A percentile compares a stretch with the other conserved stretches of the same genome.
Conservation (phyloP, 30 jellyfish, hydroid and myxozoan species). For the Nemopilema nomurai region DNA sequence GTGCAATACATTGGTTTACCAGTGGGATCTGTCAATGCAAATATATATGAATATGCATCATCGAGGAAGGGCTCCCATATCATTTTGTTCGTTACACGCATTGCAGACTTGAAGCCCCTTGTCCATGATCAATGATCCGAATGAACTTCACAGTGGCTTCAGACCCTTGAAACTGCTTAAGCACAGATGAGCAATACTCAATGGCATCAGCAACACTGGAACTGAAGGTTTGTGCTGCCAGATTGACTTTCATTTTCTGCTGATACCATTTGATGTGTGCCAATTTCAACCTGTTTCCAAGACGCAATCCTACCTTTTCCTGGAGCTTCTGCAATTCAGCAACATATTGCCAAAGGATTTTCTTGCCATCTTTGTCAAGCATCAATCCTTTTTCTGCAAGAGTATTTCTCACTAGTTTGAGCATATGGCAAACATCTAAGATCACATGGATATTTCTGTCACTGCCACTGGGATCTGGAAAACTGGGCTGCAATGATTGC, state of each 20-base stretch:
- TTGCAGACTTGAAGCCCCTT: slow-evolving; percentile 73
- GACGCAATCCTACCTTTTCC: slow-evolving; percentile 52
- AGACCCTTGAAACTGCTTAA: slow-evolving; percentile 59
- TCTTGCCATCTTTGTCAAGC: slow-evolving; percentile 16
- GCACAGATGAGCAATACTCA: slow-evolving; percentile 41
- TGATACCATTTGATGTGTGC: slow-evolving; percentile 67
- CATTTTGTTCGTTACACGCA: slow-evolving; percentile 31
- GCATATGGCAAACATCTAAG: slow-evolving; percentile 79
- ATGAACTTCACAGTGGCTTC: slow-evolving; percentile 53
- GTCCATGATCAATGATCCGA: slow-evolving; percentile 47
- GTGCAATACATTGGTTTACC: slow-evolving; percentile 44
- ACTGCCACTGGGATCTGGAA: slow-evolving; percentile 50
- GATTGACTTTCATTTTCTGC: slow-evolving; percentile 74
- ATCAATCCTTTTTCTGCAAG: not conserved
- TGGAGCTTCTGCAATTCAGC: slow-evolving; percentile 44
- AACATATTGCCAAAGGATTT: slow-evolving; percentile 27
- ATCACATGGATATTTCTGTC: slow-evolving; percentile 38
- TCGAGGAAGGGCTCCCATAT: slow-evolving; percentile 47
- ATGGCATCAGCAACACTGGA: slow-evolving; percentile 79
- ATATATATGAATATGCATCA: slow-evolving; percentile 28
- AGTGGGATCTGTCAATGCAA: slow-evolving; percentile 26
- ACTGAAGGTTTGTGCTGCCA: slow-evolving; percentile 77
- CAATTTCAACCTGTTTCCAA: slow-evolving; percentile 46
- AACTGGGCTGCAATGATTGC: slow-evolving; percentile 12
- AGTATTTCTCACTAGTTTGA: slow-evolving; percentile 36